These are phyloP conservation scores for Sussaba pulchella DNA, from an alignment of 2,888 invertebrate species.

Conservation along the genomic window DNA sequence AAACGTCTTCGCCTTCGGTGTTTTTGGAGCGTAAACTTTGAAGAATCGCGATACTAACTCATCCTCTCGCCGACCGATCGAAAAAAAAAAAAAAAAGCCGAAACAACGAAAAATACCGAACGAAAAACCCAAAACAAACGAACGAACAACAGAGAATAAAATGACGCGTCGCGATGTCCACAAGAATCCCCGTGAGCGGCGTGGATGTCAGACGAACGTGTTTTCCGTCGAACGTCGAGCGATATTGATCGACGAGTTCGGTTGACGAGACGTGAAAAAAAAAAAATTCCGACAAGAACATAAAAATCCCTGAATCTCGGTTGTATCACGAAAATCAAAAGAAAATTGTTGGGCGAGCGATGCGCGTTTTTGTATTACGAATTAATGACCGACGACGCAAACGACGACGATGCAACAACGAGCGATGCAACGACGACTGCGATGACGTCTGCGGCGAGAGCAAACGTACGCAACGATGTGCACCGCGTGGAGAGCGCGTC, in stretches of 20 bases:
- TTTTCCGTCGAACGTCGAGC: background rate
- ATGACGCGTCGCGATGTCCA: too few species aligned
- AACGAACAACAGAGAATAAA: too few species aligned
- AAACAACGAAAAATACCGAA: background rate
- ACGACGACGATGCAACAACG: too few species aligned
- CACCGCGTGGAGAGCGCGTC: constrained; percentile 84
- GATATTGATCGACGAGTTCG: background rate
- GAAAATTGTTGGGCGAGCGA: background rate
- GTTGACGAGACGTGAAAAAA: too few species aligned
- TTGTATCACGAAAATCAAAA: too few species aligned
- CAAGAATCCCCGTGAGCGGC: too few species aligned
- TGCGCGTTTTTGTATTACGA: background rate
- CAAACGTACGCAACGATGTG: constrained; percentile 77
- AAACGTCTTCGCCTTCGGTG: too few species aligned
- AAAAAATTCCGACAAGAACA: background rate
- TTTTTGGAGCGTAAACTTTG: too few species aligned
- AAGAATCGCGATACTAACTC: too few species aligned
- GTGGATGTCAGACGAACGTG: too few species aligned
- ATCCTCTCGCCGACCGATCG: background rate
- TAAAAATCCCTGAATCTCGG: too few species aligned
- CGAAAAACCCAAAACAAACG: background rate
- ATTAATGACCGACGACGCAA: constrained; percentile 32
- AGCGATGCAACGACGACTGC: constrained; percentile 65
- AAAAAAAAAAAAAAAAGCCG: too few species aligned
- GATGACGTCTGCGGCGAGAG: constrained; percentile 71